Evolutionary conservation across 2,113 vertebrate genomes (phyloP).

Genomic region (Galeopterus variegatus): DNA sequence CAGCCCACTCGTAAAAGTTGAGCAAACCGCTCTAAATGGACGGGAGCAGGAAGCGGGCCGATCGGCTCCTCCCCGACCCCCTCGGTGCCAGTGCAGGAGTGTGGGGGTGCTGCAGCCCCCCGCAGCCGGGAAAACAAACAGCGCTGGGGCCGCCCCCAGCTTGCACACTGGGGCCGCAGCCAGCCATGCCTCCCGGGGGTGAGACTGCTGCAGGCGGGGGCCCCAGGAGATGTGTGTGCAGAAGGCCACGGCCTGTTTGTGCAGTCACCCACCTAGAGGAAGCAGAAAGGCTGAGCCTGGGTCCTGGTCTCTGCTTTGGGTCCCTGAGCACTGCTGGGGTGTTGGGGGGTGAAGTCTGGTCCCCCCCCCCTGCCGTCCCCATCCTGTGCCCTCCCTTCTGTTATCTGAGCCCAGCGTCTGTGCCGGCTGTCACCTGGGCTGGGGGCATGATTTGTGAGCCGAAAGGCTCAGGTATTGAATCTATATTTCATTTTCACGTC

Average conservation of each 20-base stretch:
- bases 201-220: background rate
- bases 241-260: fast-evolving
- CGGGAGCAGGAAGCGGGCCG: background rate
- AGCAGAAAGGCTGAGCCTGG: background rate
- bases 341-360: background rate
- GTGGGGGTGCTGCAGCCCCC: background rate
- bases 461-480: conserved; percentile 76
- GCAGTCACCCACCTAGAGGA: background rate
- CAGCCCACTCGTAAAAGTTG: conserved; percentile 69
- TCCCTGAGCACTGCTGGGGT: background rate
- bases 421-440: conserved; percentile 63
- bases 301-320: background rate
- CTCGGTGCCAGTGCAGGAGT: background rate
- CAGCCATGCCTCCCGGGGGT: background rate
- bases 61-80: background rate
- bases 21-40: background rate
- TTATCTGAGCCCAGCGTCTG: background rate
- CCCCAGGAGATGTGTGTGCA: background rate
- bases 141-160: background rate
- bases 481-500: conserved; percentile 82
- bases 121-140: background rate
- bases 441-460: conserved; percentile 56
- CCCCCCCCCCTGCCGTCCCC: background rate
- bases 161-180: background rate
- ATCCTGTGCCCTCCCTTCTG: background rate